Conservation (phyloP, 2,113 vertebrate genomes). For the Sus scrofa region DNA sequence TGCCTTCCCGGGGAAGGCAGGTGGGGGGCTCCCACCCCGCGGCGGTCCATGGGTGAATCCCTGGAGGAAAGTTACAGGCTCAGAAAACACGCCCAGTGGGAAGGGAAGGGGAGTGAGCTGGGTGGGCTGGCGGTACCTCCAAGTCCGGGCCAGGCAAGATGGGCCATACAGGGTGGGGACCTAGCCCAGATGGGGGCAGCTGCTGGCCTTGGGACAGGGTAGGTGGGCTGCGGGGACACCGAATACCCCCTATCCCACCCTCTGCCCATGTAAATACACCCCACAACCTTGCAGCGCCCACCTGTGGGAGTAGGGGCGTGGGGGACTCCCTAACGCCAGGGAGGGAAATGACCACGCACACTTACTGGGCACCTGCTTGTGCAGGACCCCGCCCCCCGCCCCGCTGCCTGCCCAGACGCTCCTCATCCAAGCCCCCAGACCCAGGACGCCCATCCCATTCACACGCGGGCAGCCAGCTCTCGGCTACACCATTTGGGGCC, state of each 20-base stretch:
- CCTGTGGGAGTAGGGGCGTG: constrained; percentile 70
- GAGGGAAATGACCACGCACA: neutral
- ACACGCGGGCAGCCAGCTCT: neutral
- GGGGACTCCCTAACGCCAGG: neutral
- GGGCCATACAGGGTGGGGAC: neutral
- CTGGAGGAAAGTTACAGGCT: neutral
- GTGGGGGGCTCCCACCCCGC: constrained; percentile 8
- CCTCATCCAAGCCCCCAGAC: accelerated
- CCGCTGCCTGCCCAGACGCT: neutral
- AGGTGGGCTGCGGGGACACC: neutral
- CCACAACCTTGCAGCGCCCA: neutral
- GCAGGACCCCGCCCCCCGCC: no score
- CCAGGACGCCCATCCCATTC: neutral
- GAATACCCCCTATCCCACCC: neutral
- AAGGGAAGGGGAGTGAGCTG: neutral
- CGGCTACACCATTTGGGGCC: neutral
- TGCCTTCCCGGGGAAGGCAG: neutral
- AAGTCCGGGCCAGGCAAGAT: neutral
- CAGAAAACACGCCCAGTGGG: constrained; percentile 61
- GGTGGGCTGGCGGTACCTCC: neutral
- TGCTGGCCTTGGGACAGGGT: neutral
- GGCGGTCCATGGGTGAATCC: constrained; percentile 59
- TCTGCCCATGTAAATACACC: neutral
- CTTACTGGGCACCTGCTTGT: neutral
- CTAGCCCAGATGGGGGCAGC: neutral